Evolutionary conservation across 2,888 invertebrate species (phyloP).

Genomic region (Pycnomerus fuliginosus): DNA sequence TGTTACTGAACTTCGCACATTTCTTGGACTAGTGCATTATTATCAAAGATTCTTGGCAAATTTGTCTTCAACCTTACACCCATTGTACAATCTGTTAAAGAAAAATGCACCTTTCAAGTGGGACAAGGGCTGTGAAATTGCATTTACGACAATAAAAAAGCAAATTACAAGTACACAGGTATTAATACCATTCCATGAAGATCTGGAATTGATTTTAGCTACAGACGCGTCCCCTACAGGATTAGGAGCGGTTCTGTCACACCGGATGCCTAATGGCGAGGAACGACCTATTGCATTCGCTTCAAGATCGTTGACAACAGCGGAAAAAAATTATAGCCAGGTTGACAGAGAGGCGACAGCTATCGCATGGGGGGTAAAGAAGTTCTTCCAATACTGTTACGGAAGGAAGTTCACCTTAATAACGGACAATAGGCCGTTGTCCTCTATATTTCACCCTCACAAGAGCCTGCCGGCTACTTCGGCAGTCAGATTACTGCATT

Average conservation of each 20-base stretch:
- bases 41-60: conserved; percentile 6
- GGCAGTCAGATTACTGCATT: conserved; percentile 24
- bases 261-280: conserved; percentile 36
- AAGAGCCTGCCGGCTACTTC: conserved; percentile 10
- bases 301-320: conserved; percentile 9
- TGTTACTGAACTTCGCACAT: conserved; percentile 2
- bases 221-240: conserved; percentile 43
- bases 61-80: conserved; percentile 4
- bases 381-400: conserved; percentile 20
- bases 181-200: conserved; percentile 31
- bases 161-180: conserved; percentile 29
- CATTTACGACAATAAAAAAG: conserved; percentile 1
- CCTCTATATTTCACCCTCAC: conserved; percentile 13
- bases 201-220: conserved; percentile 34
- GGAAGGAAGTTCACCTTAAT: conserved; percentile 20
- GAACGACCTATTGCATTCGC: conserved; percentile 35
- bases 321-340: conserved; percentile 20
- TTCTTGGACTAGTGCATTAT: conserved; percentile 4
- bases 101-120: conserved; percentile 1
- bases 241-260: conserved; percentile 40
- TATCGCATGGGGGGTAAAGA: conserved; percentile 11
- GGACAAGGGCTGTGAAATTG: conserved; percentile 1
- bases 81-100: conserved; percentile 1
- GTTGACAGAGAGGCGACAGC: conserved; percentile 45
- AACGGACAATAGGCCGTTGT: conserved; percentile 23